Base-by-base conservation (phyloP, 2,797 vertebrate species). In the Syncerus caffer region DNA sequence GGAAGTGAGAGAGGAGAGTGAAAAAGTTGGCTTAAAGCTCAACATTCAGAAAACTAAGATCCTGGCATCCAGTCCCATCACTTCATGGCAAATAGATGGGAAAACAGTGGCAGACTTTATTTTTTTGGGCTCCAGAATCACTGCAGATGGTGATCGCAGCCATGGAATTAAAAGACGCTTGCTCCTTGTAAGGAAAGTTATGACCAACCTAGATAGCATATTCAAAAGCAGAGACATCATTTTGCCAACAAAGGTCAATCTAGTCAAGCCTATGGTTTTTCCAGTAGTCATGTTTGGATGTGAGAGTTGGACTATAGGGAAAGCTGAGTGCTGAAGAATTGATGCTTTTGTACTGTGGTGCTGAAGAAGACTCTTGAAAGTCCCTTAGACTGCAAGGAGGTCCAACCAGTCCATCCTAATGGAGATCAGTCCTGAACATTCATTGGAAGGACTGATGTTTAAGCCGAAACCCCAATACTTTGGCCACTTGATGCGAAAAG, bases 51-150 rank as follows among this genome's bases (percentile, higher is more conserved):
- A 62, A 62, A 62, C 29, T 7, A 31, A 62, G 60, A 31, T 31
- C 60, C 4, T 16, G 29, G 3, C 60, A 62, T 62, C 60, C 0
- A 0, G 0, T 31, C 29, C 60, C 60, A 62, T 31, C 1, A 62
- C 60, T 62, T 62, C 6, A 16, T 62, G 60, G 29, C 1, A 62
- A 16, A 62, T 62, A 62, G 60, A 62, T 16, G 14, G 27, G 29
- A 14, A 62, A 62, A 62, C 7, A 62, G 60, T 62, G 13, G 7
- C 29, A 31, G 29, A 31, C 29, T 62, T 62, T 62, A 31, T 16
- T 62, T 31, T 31, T 0, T 0, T 3, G 29, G 29, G 6, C 29
- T 31, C 29, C 6, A 62, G 15, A 62, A 62, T 31, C 60, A 62
- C 60, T 62, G 60, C 14, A 7, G 60, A 31, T 62, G 6, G 3